Conservation (phyloP, 2,888 invertebrate species). For the Antitype chi region DNA sequence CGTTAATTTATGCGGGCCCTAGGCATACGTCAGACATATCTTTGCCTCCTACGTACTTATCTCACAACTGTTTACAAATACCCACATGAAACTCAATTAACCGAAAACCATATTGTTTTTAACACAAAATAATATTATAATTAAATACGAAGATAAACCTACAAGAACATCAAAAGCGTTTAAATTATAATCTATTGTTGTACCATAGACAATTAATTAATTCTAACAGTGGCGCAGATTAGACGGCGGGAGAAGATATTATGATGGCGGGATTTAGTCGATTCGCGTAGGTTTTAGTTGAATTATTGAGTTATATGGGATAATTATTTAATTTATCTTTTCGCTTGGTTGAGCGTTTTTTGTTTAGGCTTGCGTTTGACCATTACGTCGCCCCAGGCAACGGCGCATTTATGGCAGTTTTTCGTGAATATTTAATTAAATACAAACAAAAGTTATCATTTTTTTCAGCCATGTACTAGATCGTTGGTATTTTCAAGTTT, state of each 20-base stretch:
- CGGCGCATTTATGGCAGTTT: too few relatives aligned
- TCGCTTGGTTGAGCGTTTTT: too few relatives aligned
- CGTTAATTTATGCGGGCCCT: neutral
- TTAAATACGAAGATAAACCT: constrained; percentile 51
- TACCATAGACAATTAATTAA: constrained; percentile 72
- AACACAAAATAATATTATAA: constrained; percentile 45
- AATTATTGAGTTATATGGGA: constrained; percentile 18
- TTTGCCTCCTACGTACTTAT: neutral
- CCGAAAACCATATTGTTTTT: constrained; percentile 47
- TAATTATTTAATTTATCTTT: neutral
- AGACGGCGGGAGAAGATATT: constrained; percentile 59
- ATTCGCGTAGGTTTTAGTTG: constrained; percentile 28
- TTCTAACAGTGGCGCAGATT: constrained; percentile 68
- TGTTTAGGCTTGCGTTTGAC: too few relatives aligned
- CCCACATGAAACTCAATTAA: constrained; percentile 51
- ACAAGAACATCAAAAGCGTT: constrained; percentile 66
- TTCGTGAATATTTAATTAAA: too few relatives aligned
- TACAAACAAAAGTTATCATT: too few relatives aligned
- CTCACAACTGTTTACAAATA: neutral
- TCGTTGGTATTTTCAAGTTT: too few relatives aligned
- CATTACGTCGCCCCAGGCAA: too few relatives aligned
- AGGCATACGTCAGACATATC: neutral
- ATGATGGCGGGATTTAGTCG: constrained; percentile 36
- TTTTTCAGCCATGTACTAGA: too few relatives aligned
- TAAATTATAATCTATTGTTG: constrained; percentile 65